Percentiles rank a stretch among this genome's conserved stretches.
These are phyloP conservation scores for Datnioides undecimradiatus DNA, from an alignment of 2,113 vertebrate species.

Conservation along the genomic window DNA sequence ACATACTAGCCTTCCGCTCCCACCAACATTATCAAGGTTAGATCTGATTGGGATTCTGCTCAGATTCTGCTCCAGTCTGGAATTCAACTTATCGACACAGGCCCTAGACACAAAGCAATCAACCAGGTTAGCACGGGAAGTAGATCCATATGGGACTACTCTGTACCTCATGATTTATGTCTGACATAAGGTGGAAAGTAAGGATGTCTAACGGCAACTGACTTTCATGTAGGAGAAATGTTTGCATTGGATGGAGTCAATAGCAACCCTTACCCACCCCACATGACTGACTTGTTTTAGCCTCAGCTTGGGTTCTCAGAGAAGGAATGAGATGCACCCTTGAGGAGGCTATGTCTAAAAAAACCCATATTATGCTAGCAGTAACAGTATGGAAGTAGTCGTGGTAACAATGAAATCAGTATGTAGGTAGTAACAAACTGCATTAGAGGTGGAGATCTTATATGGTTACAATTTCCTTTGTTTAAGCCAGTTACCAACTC, in stretches of 20 bases:
- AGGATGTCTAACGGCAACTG: neutral
- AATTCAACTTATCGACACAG: neutral
- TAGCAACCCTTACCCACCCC: too few relatives aligned
- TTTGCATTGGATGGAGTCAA: neutral
- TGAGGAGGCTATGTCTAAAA: neutral
- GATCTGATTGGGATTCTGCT: neutral
- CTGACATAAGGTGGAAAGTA: neutral
- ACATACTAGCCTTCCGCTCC: slow-evolving; percentile 38
- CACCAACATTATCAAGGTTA: slow-evolving; percentile 43
- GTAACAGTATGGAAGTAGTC: too few relatives aligned
- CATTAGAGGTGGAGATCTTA: neutral
- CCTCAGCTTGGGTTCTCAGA: neutral
- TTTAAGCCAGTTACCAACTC: neutral
- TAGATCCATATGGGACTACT: neutral
- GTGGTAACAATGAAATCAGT: too few relatives aligned
- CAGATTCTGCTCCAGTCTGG: too few relatives aligned
- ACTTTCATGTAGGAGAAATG: neutral
- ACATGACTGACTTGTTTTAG: too few relatives aligned
- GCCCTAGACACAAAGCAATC: neutral
- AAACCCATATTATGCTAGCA: neutral
- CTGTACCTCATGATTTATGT: neutral
- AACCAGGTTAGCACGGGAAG: neutral
- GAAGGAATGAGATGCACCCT: neutral
- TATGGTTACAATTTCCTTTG: neutral
- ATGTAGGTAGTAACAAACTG: neutral